Conservation (phyloP, 2,797 vertebrate genomes). For the Mionectes olivaceus region DNA sequence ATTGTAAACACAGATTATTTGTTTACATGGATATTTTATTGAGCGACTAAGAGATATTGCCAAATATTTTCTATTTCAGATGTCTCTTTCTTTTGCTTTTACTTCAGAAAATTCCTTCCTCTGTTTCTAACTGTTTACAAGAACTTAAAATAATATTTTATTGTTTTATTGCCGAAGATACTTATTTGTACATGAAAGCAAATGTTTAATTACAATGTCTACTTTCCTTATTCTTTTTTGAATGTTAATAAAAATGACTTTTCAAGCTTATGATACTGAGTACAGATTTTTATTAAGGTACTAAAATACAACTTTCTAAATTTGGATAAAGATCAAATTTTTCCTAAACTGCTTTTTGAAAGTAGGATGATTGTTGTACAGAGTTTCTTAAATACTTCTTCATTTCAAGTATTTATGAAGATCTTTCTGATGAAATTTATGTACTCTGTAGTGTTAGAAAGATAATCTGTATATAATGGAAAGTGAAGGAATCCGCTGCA, state of each 20-base stretch:
- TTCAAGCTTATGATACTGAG: constrained; percentile 18
- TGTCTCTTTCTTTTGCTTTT: constrained; percentile 27
- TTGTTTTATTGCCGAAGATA: constrained; percentile 29
- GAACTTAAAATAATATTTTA: constrained; percentile 40
- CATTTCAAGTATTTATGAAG: background rate
- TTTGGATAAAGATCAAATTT: background rate
- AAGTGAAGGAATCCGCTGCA: background rate
- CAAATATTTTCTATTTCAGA: constrained; percentile 60
- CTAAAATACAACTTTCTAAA: background rate
- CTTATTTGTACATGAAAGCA: constrained; percentile 33
- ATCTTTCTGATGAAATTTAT: background rate
- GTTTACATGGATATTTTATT: constrained; percentile 35
- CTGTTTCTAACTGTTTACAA: constrained; percentile 19
- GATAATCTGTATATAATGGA: background rate
- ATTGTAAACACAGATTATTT: constrained; percentile 49
- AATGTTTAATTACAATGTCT: constrained; percentile 41
- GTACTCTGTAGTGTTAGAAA: background rate
- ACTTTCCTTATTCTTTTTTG: constrained; percentile 60
- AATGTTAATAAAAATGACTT: constrained; percentile 73
- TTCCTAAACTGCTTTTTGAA: background rate
- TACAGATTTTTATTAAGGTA: background rate
- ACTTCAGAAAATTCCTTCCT: constrained; percentile 7
- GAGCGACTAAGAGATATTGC: constrained; percentile 10
- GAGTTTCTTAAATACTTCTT: background rate
- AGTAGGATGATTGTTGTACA: background rate